Evolutionary conservation across 2,113 vertebrate species (phyloP).

Genomic region (Crotalus tigris): DNA sequence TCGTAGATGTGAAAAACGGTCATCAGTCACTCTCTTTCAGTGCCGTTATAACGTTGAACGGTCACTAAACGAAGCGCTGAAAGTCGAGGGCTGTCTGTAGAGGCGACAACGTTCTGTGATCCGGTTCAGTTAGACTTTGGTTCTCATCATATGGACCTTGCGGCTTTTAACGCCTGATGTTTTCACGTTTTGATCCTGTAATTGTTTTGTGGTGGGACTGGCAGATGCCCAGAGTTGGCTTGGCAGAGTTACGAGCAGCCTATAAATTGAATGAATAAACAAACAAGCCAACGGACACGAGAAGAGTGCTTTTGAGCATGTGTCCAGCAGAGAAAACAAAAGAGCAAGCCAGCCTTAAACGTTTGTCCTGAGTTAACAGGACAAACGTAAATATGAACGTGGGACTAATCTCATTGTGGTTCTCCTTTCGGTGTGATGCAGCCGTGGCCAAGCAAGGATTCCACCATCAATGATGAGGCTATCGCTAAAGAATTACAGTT

Average conservation of each 20-base stretch:
- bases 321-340: not conserved
- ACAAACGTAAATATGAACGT: not conserved
- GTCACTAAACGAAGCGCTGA: not conserved
- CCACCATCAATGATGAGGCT: constrained; percentile 79
- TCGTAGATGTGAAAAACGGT: not conserved
- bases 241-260: not conserved
- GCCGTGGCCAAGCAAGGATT: constrained; percentile 71
- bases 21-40: not conserved
- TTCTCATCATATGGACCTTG: not conserved
- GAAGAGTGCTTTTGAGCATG: not conserved
- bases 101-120: not conserved
- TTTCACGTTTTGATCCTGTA: not conserved
- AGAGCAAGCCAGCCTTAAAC: not conserved
- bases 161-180: not conserved
- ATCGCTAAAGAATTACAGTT: constrained; percentile 86
- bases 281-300: not conserved
- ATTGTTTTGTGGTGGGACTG: not conserved
- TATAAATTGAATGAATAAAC: not conserved
- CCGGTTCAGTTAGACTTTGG: not conserved
- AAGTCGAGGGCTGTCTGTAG: not conserved
- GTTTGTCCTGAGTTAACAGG: not conserved
- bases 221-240: not conserved
- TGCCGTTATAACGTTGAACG: not conserved
- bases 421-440: constrained; percentile 59
- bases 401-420: constrained; percentile 23